Evolutionary conservation across 2,113 vertebrate genomes (phyloP), one percentile per base, ranked within the genome.

Genomic region (Solea senegalensis): DNA sequence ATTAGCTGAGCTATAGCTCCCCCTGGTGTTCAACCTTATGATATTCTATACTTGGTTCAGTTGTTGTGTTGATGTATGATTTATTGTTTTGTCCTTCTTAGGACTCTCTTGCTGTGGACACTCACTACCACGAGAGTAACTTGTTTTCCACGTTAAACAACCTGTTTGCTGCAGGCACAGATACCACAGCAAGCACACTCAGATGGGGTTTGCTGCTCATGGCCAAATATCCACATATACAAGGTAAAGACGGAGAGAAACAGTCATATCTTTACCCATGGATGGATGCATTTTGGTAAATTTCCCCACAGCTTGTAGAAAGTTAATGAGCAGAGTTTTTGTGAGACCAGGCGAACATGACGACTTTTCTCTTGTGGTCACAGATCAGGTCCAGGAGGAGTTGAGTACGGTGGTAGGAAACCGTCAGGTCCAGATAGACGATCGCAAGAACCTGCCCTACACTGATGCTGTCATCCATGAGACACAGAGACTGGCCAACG

Each of bases 171-270:
- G 94, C 93, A 0, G 93, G 92, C 0, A 92, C 93, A 0, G 85
- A 91, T 10, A 91, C 91, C 4, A 92, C 90, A 21, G 74, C 88
- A 15, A 81, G 83, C 0, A 58, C 73, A 26, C 54, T 95, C 39
- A 71, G 86, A 60, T 94, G 92, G 87, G 62, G 60, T 57, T 76
- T 95, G 43, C 70, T 94, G 61, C 7, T 89, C 0, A 88, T 95
- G 93, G 87, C 90, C 44, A 94, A 92, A 82, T 84, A 93, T 28
- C 93, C 94, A 26, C 83, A 91, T 6, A 78, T 95, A 65, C 94
- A 95, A 69, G 90, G 94, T 95, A 81, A 73, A 67, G 39, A 39
- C n/a, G 21, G 4, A 57, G 11, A 50, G 5, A 6, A 34, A 34
- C 34, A 34, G 3, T 34, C 34, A 34, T 34, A 2, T 34, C 5